These are phyloP conservation scores for Anolis carolinensis DNA, from an alignment of 2,113 vertebrate species.

Conservation along the genomic window DNA sequence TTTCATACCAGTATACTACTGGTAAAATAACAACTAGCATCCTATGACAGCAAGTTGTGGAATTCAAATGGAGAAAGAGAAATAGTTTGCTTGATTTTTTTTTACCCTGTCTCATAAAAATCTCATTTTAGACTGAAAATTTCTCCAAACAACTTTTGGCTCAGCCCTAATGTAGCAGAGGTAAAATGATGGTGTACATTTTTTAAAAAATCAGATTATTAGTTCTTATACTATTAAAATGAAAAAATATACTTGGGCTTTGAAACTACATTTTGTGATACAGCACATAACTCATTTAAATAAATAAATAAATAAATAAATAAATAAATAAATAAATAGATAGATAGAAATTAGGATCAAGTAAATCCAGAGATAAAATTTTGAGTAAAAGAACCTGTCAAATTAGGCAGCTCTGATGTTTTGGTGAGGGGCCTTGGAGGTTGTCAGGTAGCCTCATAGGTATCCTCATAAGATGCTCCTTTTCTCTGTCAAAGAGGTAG, in stretches of 20 bases:
- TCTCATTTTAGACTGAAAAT: not conserved
- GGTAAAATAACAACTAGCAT: not conserved
- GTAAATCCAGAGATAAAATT: not conserved
- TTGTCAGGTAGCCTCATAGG: slow-evolving; percentile 6
- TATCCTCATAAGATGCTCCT: slow-evolving; percentile 7
- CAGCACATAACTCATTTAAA: not conserved
- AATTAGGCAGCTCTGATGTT: slow-evolving; percentile 14
- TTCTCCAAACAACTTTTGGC: not conserved
- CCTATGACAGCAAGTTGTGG: not conserved
- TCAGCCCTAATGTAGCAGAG: not conserved
- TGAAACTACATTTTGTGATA: not conserved
- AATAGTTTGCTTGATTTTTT: not conserved
- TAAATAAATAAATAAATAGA: not conserved
- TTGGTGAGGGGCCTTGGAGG: slow-evolving; percentile 7
- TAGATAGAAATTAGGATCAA: too few relatives aligned
- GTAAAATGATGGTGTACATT: not conserved
- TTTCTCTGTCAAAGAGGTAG: slow-evolving; percentile 36
- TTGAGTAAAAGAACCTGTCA: slow-evolving; percentile 12
- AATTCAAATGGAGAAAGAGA: not conserved
- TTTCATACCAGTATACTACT: not conserved
- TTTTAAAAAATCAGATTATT: not conserved
- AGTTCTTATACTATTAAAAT: not conserved
- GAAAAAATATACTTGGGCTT: not conserved
- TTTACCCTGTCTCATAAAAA: not conserved
- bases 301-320: not conserved